Base-by-base conservation (phyloP, 1,140 invertebrate genomes). In the Branchinecta lindahli region DNA sequence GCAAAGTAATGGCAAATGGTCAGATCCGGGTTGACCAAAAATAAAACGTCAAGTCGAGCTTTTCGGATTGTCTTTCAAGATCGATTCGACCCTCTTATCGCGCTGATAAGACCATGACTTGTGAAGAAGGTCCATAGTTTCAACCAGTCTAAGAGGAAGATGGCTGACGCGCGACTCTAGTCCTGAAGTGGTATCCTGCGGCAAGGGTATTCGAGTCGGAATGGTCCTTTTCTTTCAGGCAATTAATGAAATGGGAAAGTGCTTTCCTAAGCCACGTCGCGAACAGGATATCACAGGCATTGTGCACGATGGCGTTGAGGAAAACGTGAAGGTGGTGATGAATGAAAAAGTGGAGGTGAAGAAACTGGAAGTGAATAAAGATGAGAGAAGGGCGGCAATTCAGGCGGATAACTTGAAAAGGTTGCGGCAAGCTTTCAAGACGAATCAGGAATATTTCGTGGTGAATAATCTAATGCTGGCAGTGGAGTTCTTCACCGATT, bases 401-500 rank as follows among this genome's bases (percentile, higher is more conserved):
- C 68, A 72, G 45, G 61, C 21, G 71, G 70, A 75, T 44, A 82
- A 81, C 33, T 76, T 83, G 45, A 75, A 78, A 3, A 76, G 79
- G 8, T 81, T 88, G 75, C 80, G 82, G 18, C 80, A 82, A 9
- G 83, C 86, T 45, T 79, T 90, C 8, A 79, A 82, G 20, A 80
- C 80, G 0, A 81, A 87, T 71, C 80, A 84, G 3, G 82, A 87
- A 73, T 80, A 82, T 0, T 91, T 91, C 75, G 78, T 91, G 3
- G 76, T 91, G 1, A 90, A 91, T 75, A 88, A 90, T 75, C 83
- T 91, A 45, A 80, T 90, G 71, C 80, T 90, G 75, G 84, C 85
- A 45, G 79, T 88, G 6, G 87, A 90, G 75, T 90, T 91, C 78
- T 90, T 89, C 70, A 81, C 85, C 66, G 87, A 91, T 77, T 90